Evolutionary conservation across 2,113 vertebrate species (phyloP), one percentile per base, ranked within the genome.

Genomic region (Campylomormyrus tamandua): DNA sequence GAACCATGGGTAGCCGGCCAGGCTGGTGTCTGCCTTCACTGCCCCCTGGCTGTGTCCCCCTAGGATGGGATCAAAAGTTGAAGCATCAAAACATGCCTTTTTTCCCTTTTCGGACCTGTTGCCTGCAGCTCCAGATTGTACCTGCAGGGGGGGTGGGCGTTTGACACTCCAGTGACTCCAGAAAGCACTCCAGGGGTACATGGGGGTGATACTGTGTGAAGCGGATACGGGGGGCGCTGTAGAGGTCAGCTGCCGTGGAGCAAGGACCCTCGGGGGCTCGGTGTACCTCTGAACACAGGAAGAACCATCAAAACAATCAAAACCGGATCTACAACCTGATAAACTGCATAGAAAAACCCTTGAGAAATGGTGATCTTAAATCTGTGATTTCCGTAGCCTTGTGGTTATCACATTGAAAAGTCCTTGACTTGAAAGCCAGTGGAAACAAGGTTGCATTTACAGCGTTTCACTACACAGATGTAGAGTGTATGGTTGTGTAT

Each of bases 1-100:
- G 94, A 99, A 99, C 98, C 98, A 99, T 45, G 98, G 98, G 92
- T 97, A 99, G 85, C 96, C 95, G 0, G 95, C 94, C 83, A 99
- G 96, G 93, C 95, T 97, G 92, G 91, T 94, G 92, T 96, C 97
- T 0, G 3, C 92, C 90, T 96, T 95, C 0, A 52, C 56, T 42
- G 95, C 92, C 66, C 95, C 94, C 83, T 96, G 97, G 45, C 91
- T 94, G 88, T 90, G 84, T 87, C 86, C 91, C 90, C 92, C 95
- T 95, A 70, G n/a, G 88, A 3, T n/a, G 24, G 10, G 83, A 19
- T 45, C 83, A 84, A 48, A 48, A 24, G 83, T 48, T n/a, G n/a
- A 84, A 48, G 83, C 83, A 48, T 84, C 42, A 84, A 48, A 84
- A 84, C 24, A 48, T 10, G 83, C 42, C 45, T 48, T 48, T 48